Base-by-base conservation (phyloP, 2,113 vertebrate genomes). In the Rhabdornis inornatus region DNA sequence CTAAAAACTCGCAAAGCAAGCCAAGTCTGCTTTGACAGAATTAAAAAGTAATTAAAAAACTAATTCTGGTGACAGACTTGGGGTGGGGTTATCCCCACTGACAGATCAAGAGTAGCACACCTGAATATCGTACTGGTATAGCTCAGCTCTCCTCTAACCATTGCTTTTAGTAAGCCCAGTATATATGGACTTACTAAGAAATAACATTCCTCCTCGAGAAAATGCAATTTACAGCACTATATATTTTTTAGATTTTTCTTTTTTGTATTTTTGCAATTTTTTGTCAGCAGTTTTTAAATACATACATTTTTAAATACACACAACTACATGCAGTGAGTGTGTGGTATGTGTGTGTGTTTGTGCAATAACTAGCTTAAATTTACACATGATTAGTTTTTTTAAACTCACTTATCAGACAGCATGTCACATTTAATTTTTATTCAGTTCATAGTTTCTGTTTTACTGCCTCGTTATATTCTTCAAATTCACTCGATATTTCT, bases 401-500 rank as follows among this genome's bases (percentile, higher is more conserved):
- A 50, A 94, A 60, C 53, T 77, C 63, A 4, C 45, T 84, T 94
- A 91, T 94, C 84, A 80, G 63, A 50, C 66, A 87, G 47, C 49
- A 61, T 71, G 52, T 86, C 44, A 18, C 60, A n/a, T 89, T 94
- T 79, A 18, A 35, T 70, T 95, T 95, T 95, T 93, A 87, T 96
- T 95, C 89, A 76, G 72, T 87, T 80, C 60, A 82, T 76, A 94
- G 31, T 96, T 95, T 66, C 50, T 74, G 50, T 74, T 97, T 95
- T 92, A 95, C n/a, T 64, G 35, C 30, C 74, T 86, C 37, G 6
- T 91, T 96, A 77, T 83, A 77, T 82, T 92, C 72, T 91, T 87
- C 39, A 52, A 59, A 39, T 66, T 94, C 90, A 74, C 56, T 72
- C 78, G 57, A 28, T 93, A 79, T 95, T 94, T 95, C 81, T 72